phyloP scores from a whole-genome alignment of 2,797 vertebrate genomes.

The Bovichtus variegatus region DNA sequence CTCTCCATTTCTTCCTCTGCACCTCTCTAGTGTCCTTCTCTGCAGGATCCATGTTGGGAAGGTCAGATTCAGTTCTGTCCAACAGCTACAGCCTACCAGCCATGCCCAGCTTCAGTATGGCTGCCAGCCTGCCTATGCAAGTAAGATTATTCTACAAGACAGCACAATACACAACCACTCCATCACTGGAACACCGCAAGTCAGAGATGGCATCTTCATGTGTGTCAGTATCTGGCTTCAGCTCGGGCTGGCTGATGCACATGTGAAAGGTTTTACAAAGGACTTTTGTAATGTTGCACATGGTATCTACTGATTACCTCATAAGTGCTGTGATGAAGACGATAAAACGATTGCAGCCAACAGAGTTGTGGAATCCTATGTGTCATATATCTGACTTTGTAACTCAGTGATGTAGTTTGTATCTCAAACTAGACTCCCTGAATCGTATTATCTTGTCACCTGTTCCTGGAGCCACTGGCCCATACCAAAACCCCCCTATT shows the following conservation, averaged over 20 bases:
- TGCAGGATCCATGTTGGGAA: constrained; percentile 96
- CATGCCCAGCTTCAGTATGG: constrained; percentile 99
- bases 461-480: neutral
- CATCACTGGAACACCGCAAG: neutral
- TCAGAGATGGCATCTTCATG: neutral
- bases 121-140: constrained; percentile 98
- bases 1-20: neutral
- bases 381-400: neutral
- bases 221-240: neutral
- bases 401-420: neutral
- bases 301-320: neutral
- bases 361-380: neutral
- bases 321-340: neutral
- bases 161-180: neutral
- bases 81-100: constrained; percentile 96
- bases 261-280: neutral
- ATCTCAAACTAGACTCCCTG: neutral
- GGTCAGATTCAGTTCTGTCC: constrained; percentile 95
- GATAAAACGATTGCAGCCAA: neutral
- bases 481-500: neutral
- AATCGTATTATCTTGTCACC: neutral
- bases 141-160: constrained; percentile 81
- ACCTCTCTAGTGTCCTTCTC: constrained; percentile 91
- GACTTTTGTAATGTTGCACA: neutral
- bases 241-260: neutral